Percentiles rank a stretch among this genome's conserved stretches.
Conservation (phyloP, 2,797 vertebrate species). For the Agapornis canus region DNA sequence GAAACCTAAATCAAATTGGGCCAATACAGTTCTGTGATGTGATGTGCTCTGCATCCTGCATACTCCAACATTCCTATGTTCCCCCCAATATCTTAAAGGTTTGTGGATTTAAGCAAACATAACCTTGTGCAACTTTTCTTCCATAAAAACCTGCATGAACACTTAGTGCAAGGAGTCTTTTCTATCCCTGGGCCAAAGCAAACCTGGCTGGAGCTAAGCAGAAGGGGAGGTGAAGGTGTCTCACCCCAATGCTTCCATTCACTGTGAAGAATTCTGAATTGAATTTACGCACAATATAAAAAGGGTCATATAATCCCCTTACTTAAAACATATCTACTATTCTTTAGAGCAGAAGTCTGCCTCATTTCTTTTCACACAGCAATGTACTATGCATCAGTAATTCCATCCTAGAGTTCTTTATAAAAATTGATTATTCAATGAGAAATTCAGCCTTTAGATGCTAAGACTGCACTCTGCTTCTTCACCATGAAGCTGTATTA, state of each 20-base stretch:
- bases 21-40: background rate
- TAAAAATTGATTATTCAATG: background rate
- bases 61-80: background rate
- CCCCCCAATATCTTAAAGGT: background rate
- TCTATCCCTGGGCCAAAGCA: background rate
- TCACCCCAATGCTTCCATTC: background rate
- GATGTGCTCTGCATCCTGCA: background rate
- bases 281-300: constrained; percentile 21
- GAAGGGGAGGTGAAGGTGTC: background rate
- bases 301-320: constrained; percentile 19
- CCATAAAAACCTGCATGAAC: background rate
- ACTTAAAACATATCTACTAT: constrained; percentile 49
- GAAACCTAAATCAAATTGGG: background rate
- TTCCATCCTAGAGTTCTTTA: background rate
- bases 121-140: background rate
- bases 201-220: background rate
- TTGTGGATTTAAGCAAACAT: background rate
- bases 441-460: background rate
- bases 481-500: background rate
- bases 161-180: background rate
- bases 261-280: constrained; percentile 20
- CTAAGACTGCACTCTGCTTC: background rate
- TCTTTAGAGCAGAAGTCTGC: constrained; percentile 44
- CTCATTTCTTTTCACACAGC: constrained; percentile 26
- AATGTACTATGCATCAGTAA: background rate